A percentile compares a stretch with the other conserved stretches of the same genome.
phyloP scores from a whole-genome alignment of 2,113 vertebrate genomes.

The Aegithalos caudatus region DNA sequence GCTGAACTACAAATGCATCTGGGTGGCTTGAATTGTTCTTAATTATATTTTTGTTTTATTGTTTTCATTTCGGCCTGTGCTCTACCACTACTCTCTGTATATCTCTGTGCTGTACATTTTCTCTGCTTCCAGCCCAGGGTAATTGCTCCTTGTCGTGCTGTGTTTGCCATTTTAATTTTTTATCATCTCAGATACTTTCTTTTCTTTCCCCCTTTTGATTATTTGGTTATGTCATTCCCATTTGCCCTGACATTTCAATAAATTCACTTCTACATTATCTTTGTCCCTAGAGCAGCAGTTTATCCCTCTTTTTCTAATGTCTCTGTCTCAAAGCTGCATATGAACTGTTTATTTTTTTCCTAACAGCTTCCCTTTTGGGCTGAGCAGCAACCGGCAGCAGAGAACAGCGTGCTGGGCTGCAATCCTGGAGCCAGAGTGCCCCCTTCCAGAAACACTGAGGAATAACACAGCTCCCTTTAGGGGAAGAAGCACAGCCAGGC shows the following conservation, averaged over 20 bases:
- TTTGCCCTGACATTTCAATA: conserved; percentile 44
- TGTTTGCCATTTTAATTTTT: conserved; percentile 59
- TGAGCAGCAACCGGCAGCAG: neutral
- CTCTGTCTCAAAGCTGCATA: neutral
- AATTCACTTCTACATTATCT: conserved; percentile 31
- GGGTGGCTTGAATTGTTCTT: conserved; percentile 35
- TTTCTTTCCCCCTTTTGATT: conserved; percentile 6
- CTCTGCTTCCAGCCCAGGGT: neutral
- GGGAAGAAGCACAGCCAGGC: neutral
- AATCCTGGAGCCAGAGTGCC: conserved; percentile 36
- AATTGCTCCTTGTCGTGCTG: conserved; percentile 23
- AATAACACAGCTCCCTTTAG: neutral
- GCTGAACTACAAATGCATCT: conserved; percentile 2
- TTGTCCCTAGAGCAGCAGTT: conserved; percentile 31
- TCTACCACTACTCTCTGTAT: neutral
- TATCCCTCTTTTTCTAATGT: neutral
- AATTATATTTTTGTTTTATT: conserved; percentile 55
- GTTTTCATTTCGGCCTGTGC: conserved; percentile 11
- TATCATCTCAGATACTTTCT: conserved; percentile 1
- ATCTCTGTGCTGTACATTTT: neutral
- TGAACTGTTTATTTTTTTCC: conserved; percentile 35
- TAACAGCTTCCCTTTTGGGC: neutral
- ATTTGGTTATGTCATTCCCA: conserved; percentile 34
- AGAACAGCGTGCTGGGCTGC: neutral
- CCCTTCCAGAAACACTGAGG: neutral